Percentiles rank a stretch among this genome's conserved stretches.
Conservation (phyloP, 2,797 vertebrate species). For the Gobionotothen gibberifrons region DNA sequence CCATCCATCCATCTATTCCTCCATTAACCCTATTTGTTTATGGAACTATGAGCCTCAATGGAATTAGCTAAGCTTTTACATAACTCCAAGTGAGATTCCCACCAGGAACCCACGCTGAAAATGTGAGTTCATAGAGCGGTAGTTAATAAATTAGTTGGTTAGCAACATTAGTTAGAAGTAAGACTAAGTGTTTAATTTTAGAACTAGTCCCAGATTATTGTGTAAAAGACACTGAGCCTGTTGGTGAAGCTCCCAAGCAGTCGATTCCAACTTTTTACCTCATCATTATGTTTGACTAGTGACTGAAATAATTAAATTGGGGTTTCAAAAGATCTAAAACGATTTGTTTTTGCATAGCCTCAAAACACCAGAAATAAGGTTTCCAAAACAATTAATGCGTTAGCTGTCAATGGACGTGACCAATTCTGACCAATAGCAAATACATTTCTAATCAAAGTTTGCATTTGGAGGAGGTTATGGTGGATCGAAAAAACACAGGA, state of each 20-base stretch:
- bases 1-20: conserved; percentile 16
- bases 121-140: not conserved
- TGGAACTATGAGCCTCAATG: not conserved
- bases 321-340: not conserved
- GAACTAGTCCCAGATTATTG: not conserved
- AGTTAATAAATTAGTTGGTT: not conserved
- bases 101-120: not conserved
- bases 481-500: too few species aligned
- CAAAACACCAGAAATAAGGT: too few species aligned
- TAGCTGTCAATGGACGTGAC: too few species aligned
- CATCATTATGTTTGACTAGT: not conserved
- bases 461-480: too few species aligned
- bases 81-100: conserved; percentile 11
- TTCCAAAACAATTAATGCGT: too few species aligned
- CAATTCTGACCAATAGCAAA: too few species aligned
- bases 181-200: too few species aligned
- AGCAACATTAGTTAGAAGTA: not conserved
- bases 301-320: not conserved
- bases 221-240: not conserved
- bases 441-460: too few species aligned
- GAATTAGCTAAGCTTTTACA: not conserved
- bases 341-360: too few species aligned
- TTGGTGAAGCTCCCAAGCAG: not conserved
- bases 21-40: conserved; percentile 24
- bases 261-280: too few species aligned